Conservation (phyloP, 2,888 invertebrate species). For the Selenia dentaria region DNA sequence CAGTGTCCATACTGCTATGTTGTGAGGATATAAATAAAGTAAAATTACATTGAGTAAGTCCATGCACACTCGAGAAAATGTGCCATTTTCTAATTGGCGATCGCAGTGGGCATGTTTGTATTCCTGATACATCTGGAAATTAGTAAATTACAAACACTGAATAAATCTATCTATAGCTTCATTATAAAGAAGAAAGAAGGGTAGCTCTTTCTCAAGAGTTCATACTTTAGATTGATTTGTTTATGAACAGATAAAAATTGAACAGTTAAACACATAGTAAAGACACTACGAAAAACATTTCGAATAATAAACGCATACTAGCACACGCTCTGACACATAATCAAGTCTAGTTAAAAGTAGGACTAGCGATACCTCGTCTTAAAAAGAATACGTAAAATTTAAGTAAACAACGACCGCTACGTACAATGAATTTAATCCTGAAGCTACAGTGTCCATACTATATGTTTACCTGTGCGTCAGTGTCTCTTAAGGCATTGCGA, state of each 20-base stretch:
- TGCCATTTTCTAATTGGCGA: conserved; percentile 57
- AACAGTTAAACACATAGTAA: conserved; percentile 9
- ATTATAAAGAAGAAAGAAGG: not conserved
- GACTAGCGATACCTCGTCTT: too few relatives aligned
- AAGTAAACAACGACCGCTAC: too few relatives aligned
- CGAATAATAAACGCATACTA: conserved; percentile 6
- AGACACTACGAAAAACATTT: conserved; percentile 3
- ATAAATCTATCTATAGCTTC: not conserved
- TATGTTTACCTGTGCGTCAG: conserved; percentile 6
- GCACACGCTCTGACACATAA: not conserved
- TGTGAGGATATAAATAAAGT: conserved; percentile 25
- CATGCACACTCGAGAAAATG: conserved; percentile 65
- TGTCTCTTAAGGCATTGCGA: not conserved
- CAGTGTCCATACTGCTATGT: conserved; percentile 16
- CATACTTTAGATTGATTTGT: not conserved
- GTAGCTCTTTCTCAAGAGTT: too few relatives aligned
- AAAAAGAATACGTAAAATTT: too few relatives aligned
- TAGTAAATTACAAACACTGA: conserved; percentile 11
- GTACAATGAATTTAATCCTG: too few relatives aligned
- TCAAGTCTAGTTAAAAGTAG: not conserved
- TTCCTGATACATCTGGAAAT: conserved; percentile 72
- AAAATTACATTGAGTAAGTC: conserved; percentile 65
- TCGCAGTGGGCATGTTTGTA: conserved; percentile 78
- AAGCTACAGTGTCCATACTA: conserved; percentile 6
- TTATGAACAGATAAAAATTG: not conserved